Conservation (phyloP, 2,797 vertebrate species). For the Acanthurus lineatus region DNA sequence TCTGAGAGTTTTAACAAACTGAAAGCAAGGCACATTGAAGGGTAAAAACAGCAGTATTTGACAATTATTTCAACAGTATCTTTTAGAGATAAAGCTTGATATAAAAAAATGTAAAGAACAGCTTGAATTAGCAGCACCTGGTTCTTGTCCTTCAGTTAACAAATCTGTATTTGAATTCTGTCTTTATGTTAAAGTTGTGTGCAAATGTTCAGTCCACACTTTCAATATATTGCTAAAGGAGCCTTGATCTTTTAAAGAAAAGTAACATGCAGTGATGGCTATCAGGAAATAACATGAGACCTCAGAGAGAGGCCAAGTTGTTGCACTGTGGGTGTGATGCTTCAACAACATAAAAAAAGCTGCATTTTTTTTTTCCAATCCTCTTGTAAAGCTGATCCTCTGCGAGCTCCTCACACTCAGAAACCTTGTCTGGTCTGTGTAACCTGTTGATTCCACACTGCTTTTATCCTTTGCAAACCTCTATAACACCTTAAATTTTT, state of each 20-base stretch:
- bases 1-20: no score
- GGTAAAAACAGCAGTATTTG: no score
- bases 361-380: slow-evolving; percentile 30
- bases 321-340: slow-evolving; percentile 47
- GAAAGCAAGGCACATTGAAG: no score
- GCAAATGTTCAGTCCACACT: not conserved
- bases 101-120: not conserved
- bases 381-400: slow-evolving; percentile 51
- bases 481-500: slow-evolving; percentile 32
- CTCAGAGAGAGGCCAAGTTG: slow-evolving; percentile 38
- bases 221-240: not conserved
- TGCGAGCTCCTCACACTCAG: slow-evolving; percentile 47
- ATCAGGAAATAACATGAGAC: slow-evolving; percentile 43
- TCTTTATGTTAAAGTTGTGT: slow-evolving; percentile 24
- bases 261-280: slow-evolving; percentile 26
- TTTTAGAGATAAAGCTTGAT: not conserved
- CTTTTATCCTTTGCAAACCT: slow-evolving; percentile 51
- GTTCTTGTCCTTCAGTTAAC: slow-evolving; percentile 21
- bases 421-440: slow-evolving; percentile 43
- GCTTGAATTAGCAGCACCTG: not conserved
- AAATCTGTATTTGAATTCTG: slow-evolving; percentile 18
- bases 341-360: slow-evolving; percentile 34
- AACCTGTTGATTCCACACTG: slow-evolving; percentile 41
- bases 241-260: slow-evolving; percentile 47
- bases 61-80: no score